These are phyloP conservation scores for Parauchenoglanis punctatus DNA, from an alignment of 2,797 vertebrate genomes.

Conservation along the genomic window DNA sequence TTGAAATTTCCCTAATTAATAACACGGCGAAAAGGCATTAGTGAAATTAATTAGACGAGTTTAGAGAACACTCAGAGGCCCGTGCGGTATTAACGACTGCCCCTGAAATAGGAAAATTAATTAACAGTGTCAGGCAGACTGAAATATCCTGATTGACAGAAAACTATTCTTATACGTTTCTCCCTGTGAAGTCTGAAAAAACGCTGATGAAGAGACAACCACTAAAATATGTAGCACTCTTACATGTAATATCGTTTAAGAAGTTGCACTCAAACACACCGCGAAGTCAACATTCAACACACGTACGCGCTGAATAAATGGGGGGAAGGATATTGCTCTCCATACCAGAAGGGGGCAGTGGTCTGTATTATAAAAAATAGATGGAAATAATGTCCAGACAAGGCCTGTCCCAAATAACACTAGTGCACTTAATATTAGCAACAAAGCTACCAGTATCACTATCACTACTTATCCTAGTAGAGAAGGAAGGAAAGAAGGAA, in stretches of 20 bases:
- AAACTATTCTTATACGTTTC: constrained; percentile 42
- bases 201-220: not conserved
- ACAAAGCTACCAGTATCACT: not conserved
- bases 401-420: not conserved
- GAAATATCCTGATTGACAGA: constrained; percentile 66
- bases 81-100: constrained; percentile 64
- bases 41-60: constrained; percentile 80
- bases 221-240: not conserved
- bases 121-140: constrained; percentile 68
- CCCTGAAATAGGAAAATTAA: constrained; percentile 73
- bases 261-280: not conserved
- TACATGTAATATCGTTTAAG: too few species aligned
- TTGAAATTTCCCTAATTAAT: constrained; percentile 45
- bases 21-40: constrained; percentile 67
- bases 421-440: not conserved
- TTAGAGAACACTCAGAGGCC: constrained; percentile 71
- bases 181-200: not conserved
- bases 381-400: not conserved
- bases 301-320: not conserved
- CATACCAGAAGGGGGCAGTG: not conserved
- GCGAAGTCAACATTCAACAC: not conserved
- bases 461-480: not conserved
- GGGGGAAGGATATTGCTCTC: not conserved
- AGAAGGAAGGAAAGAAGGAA: not conserved
- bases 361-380: not conserved